A percentile compares a stretch with the other conserved stretches of the same genome.
Evolutionary conservation across 2,113 vertebrate species (phyloP).

Genomic region (Vombatus ursinus): DNA sequence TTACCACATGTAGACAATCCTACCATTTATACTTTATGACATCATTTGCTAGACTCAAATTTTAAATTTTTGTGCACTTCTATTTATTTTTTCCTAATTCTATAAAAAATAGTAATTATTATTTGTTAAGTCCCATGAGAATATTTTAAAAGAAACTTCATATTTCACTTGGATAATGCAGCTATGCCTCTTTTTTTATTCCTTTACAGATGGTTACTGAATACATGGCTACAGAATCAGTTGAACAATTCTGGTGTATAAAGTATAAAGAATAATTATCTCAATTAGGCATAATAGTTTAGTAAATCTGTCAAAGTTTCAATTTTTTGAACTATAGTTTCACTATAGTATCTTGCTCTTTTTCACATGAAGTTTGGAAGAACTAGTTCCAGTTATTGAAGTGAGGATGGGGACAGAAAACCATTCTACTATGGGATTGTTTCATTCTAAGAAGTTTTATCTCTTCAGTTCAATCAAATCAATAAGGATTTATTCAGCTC

Average conservation of each 20-base stretch:
- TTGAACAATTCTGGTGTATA: background rate
- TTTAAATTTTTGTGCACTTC: too few species aligned
- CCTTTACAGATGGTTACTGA: background rate
- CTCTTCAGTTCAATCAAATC: background rate
- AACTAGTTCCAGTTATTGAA: too few species aligned
- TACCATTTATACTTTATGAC: too few species aligned
- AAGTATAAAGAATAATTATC: background rate
- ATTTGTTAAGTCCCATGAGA: background rate
- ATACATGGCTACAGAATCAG: too few species aligned
- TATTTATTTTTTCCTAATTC: too few species aligned
- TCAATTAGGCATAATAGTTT: background rate
- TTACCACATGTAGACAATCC: too few species aligned
- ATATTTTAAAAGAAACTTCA: background rate
- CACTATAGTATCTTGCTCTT: background rate
- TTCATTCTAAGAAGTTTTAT: background rate
- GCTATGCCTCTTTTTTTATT: background rate
- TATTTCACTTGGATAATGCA: background rate
- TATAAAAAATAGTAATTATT: too few species aligned
- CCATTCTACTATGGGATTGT: background rate
- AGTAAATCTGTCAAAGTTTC: background rate
- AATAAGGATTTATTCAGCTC: background rate
- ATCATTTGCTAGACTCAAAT: too few species aligned
- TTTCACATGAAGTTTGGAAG: background rate
- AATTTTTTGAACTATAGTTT: background rate
- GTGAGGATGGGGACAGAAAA: background rate